A percentile compares a stretch with the other conserved stretches of the same genome.
phyloP scores from a whole-genome alignment of 1,140 invertebrate species.

The Elysia chlorotica region DNA sequence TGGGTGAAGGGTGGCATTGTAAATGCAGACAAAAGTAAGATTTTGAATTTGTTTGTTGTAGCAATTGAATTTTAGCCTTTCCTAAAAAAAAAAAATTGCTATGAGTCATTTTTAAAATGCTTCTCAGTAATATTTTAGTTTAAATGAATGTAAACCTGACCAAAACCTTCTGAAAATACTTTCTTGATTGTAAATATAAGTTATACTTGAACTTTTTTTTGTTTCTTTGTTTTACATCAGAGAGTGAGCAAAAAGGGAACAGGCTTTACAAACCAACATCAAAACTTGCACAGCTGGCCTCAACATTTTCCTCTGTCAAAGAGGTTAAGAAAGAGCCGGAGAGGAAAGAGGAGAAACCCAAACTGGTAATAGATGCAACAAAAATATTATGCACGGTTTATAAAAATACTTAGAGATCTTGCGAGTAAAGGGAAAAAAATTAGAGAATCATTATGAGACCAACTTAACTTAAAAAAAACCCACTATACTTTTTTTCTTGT shows the following conservation, averaged over 20 bases:
- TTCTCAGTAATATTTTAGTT: background rate
- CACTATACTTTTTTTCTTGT: no score
- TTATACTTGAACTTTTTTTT: background rate
- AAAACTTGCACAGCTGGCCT: constrained; percentile 70
- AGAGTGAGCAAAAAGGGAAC: constrained; percentile 31
- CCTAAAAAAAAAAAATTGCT: no score
- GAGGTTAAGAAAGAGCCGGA: constrained; percentile 72
- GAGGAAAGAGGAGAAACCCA: constrained; percentile 49
- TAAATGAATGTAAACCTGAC: background rate
- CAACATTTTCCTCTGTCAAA: constrained; percentile 66
- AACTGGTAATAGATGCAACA: no score
- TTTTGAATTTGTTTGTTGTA: background rate
- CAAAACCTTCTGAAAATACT: background rate
- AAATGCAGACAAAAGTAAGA: constrained; percentile 77
- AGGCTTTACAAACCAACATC: constrained; percentile 91
- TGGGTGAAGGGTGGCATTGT: constrained; percentile 98
- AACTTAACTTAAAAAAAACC: no score
- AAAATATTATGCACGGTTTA: no score
- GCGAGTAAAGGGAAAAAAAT: no score
- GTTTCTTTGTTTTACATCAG: constrained; percentile 1
- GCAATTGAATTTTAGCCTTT: background rate
- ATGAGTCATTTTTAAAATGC: no score
- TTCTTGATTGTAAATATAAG: background rate
- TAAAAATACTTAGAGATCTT: no score
- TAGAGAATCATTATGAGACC: no score